Evolutionary conservation across 1,140 invertebrate species (phyloP).

Genomic region (Mamestra configurata): DNA sequence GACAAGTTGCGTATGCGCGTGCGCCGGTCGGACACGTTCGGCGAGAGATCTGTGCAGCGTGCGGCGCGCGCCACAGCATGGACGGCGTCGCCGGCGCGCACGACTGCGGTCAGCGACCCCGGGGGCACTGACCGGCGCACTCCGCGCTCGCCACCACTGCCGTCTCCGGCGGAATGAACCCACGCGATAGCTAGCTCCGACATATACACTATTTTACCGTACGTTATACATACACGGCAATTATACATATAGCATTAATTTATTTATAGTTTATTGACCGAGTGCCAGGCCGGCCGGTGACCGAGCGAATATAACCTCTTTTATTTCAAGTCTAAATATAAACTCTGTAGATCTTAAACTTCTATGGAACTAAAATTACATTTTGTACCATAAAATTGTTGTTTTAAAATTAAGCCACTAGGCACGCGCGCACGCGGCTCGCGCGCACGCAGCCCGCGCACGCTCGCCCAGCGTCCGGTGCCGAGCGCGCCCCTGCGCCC

Average conservation of each 20-base stretch:
- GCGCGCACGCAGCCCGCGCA: slow-evolving; percentile 14
- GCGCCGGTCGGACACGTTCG: neutral
- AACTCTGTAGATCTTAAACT: slow-evolving; percentile 85
- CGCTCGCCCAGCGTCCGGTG: neutral
- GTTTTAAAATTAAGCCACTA: slow-evolving; percentile 81
- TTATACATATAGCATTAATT: slow-evolving; percentile 67
- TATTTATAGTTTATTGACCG: slow-evolving; percentile 67
- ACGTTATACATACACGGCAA: slow-evolving; percentile 71
- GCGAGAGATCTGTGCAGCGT: neutral
- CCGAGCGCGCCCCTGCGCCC: neutral
- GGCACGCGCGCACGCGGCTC: neutral
- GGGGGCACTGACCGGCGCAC: neutral
- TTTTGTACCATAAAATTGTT: slow-evolving; percentile 84
- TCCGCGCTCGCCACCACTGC: slow-evolving; percentile 58
- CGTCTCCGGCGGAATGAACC: slow-evolving; percentile 66
- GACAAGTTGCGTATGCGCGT: too few relatives aligned
- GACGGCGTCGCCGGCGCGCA: neutral
- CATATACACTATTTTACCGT: slow-evolving; percentile 74
- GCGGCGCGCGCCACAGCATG: neutral
- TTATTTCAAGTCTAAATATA: slow-evolving; percentile 82
- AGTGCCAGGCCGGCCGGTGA: slow-evolving; percentile 53
- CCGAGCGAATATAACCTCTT: slow-evolving; percentile 67
- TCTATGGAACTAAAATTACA: slow-evolving; percentile 86
- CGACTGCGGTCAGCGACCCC: too few relatives aligned
- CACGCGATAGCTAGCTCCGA: slow-evolving; percentile 73